Conservation (phyloP, 2,113 vertebrate species). For the Baryphthengus martii region DNA sequence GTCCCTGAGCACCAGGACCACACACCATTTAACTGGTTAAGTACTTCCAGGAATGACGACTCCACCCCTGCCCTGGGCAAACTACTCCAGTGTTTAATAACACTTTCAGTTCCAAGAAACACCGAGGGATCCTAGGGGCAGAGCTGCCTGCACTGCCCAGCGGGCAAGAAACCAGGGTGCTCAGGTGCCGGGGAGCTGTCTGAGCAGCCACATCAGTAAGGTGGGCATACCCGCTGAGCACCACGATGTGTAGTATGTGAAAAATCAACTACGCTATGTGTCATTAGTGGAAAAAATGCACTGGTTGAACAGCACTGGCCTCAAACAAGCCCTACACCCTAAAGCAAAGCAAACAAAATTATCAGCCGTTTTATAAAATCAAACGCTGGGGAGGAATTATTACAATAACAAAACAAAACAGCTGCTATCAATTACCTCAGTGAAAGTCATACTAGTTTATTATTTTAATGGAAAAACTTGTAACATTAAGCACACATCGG, state of each 20-base stretch:
- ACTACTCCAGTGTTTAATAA: too few relatives aligned
- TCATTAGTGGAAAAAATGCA: background rate
- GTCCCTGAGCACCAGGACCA: too few relatives aligned
- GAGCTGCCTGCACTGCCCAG: background rate
- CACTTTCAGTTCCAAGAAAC: background rate
- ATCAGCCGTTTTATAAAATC: background rate
- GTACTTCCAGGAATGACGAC: too few relatives aligned
- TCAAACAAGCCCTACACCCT: background rate
- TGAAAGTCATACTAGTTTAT: background rate
- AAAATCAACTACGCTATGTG: rapidly evolving
- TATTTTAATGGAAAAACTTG: background rate
- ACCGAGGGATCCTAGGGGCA: background rate
- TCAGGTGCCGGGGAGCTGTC: rapidly evolving
- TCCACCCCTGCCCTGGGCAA: too few relatives aligned
- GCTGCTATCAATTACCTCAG: background rate
- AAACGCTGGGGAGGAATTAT: background rate
- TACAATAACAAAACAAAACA: background rate
- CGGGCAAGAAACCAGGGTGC: background rate
- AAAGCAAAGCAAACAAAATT: background rate
- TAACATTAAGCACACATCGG: background rate
- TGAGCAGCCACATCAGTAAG: background rate
- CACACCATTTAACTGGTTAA: too few relatives aligned
- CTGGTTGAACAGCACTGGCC: background rate
- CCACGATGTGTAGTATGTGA: too few relatives aligned
- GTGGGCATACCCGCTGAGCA: rapidly evolving